These are phyloP conservation scores for Boleophthalmus pectinirostris DNA, from an alignment of 2,113 vertebrate genomes.

Conservation along the genomic window DNA sequence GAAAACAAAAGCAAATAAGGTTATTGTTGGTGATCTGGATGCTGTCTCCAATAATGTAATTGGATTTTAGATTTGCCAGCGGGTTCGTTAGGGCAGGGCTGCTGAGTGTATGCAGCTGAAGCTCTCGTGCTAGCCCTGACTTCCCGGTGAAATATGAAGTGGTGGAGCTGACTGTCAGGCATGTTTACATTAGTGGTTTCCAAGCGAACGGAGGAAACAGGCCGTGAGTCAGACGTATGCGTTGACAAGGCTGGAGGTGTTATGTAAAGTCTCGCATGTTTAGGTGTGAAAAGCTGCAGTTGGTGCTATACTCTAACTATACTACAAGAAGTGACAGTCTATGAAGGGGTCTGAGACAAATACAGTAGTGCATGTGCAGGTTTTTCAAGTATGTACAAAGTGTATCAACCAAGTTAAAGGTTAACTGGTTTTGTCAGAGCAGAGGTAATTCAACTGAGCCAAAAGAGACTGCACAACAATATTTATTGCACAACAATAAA, in stretches of 20 bases:
- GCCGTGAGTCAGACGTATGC: conserved; percentile 26
- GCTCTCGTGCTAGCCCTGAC: neutral
- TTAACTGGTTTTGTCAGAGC: neutral
- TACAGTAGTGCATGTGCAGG: neutral
- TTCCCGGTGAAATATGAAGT: conserved; percentile 23
- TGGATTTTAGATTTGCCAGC: neutral
- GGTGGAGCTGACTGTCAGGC: conserved; percentile 21
- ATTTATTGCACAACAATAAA: no score
- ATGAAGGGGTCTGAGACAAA: neutral
- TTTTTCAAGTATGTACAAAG: neutral
- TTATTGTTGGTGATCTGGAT: conserved; percentile 2
- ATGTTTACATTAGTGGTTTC: conserved; percentile 52
- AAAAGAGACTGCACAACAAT: no score
- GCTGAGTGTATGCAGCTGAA: neutral
- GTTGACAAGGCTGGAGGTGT: conserved; percentile 36
- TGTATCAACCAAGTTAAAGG: neutral
- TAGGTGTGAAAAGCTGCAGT: conserved; percentile 11
- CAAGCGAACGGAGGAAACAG: conserved; percentile 41
- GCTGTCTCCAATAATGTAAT: neutral
- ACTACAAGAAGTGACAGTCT: neutral
- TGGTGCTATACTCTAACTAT: neutral
- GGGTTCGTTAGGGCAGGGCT: neutral
- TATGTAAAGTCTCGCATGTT: conserved; percentile 24
- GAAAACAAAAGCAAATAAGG: neutral
- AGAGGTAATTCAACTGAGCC: no score